A percentile compares a stretch with the other conserved stretches of the same genome.
Conservation (phyloP, 1,140 invertebrate genomes). For the Lineus longissimus region DNA sequence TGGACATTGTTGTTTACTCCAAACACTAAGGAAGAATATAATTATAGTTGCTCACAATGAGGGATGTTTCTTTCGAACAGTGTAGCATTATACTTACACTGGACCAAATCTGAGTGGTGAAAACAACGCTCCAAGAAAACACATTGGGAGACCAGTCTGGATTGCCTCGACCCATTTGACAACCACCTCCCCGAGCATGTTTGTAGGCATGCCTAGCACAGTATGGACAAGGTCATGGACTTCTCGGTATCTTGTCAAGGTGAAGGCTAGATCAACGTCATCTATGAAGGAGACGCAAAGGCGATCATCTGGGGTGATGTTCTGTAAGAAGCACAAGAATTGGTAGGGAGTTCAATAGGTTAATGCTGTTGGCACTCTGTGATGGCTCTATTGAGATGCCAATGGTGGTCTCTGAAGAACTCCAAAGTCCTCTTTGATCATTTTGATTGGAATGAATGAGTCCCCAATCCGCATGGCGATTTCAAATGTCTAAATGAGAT, state of each 20-base stretch:
- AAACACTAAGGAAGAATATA: too few relatives aligned
- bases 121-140: slow-evolving; percentile 51
- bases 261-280: slow-evolving; percentile 85
- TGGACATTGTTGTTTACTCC: too few relatives aligned
- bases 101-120: slow-evolving; percentile 58
- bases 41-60: neutral
- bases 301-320: slow-evolving; percentile 90
- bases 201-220: slow-evolving; percentile 85
- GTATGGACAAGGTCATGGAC: slow-evolving; percentile 93
- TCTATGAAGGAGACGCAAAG: slow-evolving; percentile 84
- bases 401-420: too few relatives aligned
- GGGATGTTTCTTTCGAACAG: too few relatives aligned
- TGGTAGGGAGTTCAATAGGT: slow-evolving; percentile 5
- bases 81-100: slow-evolving; percentile 60
- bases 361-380: too few relatives aligned
- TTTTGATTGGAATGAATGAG: too few relatives aligned
- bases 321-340: slow-evolving; percentile 59
- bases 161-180: slow-evolving; percentile 97
- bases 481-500: too few relatives aligned
- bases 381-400: too few relatives aligned
- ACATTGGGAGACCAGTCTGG: slow-evolving; percentile 57
- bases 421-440: too few relatives aligned
- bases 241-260: slow-evolving; percentile 95
- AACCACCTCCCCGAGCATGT: slow-evolving; percentile 84
- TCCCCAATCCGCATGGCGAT: too few relatives aligned